phyloP scores from a whole-genome alignment of 2,113 vertebrate species.

The Nannospalax galili region DNA sequence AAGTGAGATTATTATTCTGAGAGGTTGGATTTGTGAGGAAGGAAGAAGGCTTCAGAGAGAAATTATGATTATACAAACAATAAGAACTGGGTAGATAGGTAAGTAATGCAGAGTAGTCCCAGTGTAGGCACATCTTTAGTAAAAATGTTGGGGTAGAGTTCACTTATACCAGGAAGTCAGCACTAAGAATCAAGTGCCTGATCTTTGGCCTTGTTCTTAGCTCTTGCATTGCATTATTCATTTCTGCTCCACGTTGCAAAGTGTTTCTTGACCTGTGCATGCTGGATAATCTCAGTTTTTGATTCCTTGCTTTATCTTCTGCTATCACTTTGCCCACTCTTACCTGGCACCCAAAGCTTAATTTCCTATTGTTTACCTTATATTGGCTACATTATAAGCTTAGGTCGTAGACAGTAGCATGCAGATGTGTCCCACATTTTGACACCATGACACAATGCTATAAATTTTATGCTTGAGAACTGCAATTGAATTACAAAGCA shows the following conservation, averaged over 20 bases:
- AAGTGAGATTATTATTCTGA: constrained; percentile 9
- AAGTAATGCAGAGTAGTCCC: neutral
- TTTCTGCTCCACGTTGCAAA: neutral
- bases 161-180: neutral
- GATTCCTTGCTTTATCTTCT: neutral
- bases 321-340: constrained; percentile 1
- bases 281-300: constrained; percentile 9
- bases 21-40: neutral
- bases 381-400: neutral
- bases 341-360: neutral
- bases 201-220: neutral
- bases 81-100: neutral
- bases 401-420: neutral
- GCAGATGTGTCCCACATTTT: neutral
- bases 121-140: neutral
- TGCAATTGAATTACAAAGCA: neutral
- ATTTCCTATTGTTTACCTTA: neutral
- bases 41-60: neutral
- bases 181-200: neutral
- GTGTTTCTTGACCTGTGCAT: neutral
- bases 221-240: neutral
- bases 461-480: neutral
- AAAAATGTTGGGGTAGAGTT: neutral
- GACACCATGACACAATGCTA: neutral
- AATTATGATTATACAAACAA: neutral